Evolutionary conservation across 1,140 invertebrate genomes (phyloP).

Genomic region (Leptinotarsa lineolata): DNA sequence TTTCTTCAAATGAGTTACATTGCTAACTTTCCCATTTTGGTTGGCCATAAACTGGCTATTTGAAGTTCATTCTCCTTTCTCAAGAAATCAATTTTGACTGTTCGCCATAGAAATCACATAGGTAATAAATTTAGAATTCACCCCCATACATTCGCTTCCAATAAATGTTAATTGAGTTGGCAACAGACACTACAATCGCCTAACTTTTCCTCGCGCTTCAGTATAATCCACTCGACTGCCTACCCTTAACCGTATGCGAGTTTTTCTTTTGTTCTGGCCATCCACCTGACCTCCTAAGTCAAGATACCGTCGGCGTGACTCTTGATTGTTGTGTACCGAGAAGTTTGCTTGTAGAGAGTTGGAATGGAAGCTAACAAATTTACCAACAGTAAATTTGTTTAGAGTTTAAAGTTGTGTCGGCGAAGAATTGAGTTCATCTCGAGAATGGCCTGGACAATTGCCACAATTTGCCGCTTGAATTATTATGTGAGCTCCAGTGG

Average conservation of each 20-base stretch:
- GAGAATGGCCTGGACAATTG: no score
- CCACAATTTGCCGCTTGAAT: no score
- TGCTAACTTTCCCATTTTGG: no score
- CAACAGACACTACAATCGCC: background rate
- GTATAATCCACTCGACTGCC: background rate
- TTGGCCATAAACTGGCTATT: no score
- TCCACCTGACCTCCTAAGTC: conserved; percentile 1
- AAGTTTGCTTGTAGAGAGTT: background rate
- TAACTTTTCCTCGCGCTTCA: background rate
- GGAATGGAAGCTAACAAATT: background rate
- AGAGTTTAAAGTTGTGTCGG: background rate
- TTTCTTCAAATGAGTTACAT: no score
- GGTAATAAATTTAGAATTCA: background rate
- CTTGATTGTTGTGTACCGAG: background rate
- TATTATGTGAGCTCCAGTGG: no score
- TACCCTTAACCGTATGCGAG: background rate
- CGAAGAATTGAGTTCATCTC: no score
- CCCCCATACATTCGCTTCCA: background rate
- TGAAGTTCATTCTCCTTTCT: no score
- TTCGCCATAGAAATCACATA: background rate
- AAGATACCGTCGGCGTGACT: background rate
- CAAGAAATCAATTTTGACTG: no score
- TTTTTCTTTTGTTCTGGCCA: background rate
- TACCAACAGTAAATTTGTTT: background rate
- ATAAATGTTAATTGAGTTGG: background rate